phyloP scores from a whole-genome alignment of 2,888 invertebrate species.

The Lycaena phlaeas region DNA sequence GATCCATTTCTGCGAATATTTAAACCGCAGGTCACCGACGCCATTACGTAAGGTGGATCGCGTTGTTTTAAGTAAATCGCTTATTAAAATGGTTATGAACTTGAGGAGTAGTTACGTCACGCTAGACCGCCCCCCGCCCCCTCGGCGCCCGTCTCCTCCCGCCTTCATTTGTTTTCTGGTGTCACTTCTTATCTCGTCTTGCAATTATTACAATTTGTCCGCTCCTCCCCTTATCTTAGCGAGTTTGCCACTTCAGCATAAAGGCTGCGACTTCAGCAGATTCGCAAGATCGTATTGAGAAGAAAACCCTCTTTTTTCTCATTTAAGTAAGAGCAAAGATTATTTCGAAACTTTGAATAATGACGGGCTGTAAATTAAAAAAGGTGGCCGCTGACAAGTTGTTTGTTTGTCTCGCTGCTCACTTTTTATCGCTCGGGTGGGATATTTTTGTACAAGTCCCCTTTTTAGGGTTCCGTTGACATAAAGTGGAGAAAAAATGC shows the following conservation, averaged over 20 bases:
- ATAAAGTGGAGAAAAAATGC: no score
- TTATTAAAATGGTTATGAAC: constrained; percentile 34
- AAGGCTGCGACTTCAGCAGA: constrained; percentile 65
- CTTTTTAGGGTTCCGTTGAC: no score
- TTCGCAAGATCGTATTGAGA: constrained; percentile 61
- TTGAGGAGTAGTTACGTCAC: constrained; percentile 18
- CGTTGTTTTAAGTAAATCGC: neutral
- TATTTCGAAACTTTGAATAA: constrained; percentile 62
- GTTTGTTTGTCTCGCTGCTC: constrained; percentile 53
- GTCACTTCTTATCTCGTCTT: constrained; percentile 71
- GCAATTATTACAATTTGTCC: constrained; percentile 73
- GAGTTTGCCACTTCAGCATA: constrained; percentile 66
- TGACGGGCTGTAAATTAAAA: constrained; percentile 53
- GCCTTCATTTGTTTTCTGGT: constrained; percentile 72
- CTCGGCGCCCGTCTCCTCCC: constrained; percentile 35
- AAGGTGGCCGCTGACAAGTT: constrained; percentile 50
- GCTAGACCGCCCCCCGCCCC: constrained; percentile 21
- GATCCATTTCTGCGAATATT: no score
- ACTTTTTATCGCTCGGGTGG: constrained; percentile 45
- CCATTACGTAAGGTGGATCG: neutral
- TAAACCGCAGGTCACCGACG: neutral
- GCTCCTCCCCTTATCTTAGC: constrained; percentile 69
- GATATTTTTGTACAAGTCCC: no score
- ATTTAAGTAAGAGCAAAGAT: constrained; percentile 39
- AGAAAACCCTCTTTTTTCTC: constrained; percentile 43